Percentiles rank a stretch among this genome's conserved stretches.
Conservation (phyloP, 2,113 vertebrate genomes). For the Xiphophorus couchianus region DNA sequence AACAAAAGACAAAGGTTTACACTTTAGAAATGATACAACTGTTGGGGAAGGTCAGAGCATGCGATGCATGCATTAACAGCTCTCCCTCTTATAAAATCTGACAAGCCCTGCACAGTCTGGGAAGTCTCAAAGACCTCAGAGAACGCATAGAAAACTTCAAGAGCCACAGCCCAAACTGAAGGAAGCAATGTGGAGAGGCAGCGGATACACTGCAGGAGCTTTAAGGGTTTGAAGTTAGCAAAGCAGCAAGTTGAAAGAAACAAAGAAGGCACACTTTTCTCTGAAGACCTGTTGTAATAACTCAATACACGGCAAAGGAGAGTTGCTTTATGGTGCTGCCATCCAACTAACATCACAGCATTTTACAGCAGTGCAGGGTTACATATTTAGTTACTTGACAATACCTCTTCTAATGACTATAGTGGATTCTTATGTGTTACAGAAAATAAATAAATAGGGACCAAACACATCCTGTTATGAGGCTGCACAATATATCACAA, state of each 20-base stretch:
- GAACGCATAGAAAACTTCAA: slow-evolving; percentile 69
- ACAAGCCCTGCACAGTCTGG: slow-evolving; percentile 48
- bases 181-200: slow-evolving; percentile 61
- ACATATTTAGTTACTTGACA: slow-evolving; percentile 31
- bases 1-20: slow-evolving; percentile 63
- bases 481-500: too few relatives aligned
- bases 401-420: slow-evolving; percentile 16
- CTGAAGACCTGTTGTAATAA: slow-evolving; percentile 70
- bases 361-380: slow-evolving; percentile 22
- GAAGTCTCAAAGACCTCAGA: slow-evolving; percentile 65
- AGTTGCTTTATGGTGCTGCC: slow-evolving; percentile 45
- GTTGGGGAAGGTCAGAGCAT: slow-evolving; percentile 66
- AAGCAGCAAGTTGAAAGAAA: slow-evolving; percentile 66
- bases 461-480: neutral
- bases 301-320: slow-evolving; percentile 62
- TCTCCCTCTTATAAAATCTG: slow-evolving; percentile 68
- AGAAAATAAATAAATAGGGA: slow-evolving; percentile 3
- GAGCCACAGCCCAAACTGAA: slow-evolving; percentile 65
- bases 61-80: slow-evolving; percentile 69
- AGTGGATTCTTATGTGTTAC: neutral
- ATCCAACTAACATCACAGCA: slow-evolving; percentile 47
- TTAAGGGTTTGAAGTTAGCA: slow-evolving; percentile 71
- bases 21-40: slow-evolving; percentile 62
- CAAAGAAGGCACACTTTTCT: slow-evolving; percentile 69
- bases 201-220: slow-evolving; percentile 61